Conservation (phyloP, 1,140 invertebrate genomes). For the Pachyrhynchus sulphureomaculatus region DNA sequence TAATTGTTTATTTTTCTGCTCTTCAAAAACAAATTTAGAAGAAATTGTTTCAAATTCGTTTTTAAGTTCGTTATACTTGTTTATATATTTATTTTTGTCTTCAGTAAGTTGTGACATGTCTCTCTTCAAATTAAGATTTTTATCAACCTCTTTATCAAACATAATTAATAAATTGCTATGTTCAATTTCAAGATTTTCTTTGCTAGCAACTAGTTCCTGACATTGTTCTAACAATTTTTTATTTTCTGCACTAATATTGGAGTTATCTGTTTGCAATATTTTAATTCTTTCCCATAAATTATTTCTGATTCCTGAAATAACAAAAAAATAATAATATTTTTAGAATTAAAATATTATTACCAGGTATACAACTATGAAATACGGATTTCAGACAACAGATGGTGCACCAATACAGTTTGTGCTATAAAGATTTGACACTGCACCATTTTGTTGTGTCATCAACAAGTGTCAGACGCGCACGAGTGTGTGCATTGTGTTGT, state of each 20-base stretch:
- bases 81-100: background rate
- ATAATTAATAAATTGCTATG: background rate
- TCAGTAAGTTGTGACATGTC: background rate
- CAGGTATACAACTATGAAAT: too few relatives aligned
- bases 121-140: background rate
- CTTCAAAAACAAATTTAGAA: background rate
- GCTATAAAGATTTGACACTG: too few relatives aligned
- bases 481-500: too few relatives aligned
- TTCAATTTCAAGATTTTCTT: background rate
- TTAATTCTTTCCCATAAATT: background rate
- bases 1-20: background rate
- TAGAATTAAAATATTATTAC: background rate
- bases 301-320: background rate
- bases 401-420: too few relatives aligned
- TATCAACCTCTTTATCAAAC: background rate
- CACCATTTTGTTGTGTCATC: too few relatives aligned
- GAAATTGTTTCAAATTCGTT: background rate
- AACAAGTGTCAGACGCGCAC: too few relatives aligned
- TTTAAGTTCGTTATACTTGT: background rate
- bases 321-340: background rate
- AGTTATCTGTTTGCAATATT: background rate
- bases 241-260: background rate
- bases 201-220: background rate
- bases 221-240: background rate
- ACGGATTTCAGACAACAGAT: too few relatives aligned